Base-by-base conservation (phyloP, 1,140 invertebrate genomes). In the Forficula auricularia region DNA sequence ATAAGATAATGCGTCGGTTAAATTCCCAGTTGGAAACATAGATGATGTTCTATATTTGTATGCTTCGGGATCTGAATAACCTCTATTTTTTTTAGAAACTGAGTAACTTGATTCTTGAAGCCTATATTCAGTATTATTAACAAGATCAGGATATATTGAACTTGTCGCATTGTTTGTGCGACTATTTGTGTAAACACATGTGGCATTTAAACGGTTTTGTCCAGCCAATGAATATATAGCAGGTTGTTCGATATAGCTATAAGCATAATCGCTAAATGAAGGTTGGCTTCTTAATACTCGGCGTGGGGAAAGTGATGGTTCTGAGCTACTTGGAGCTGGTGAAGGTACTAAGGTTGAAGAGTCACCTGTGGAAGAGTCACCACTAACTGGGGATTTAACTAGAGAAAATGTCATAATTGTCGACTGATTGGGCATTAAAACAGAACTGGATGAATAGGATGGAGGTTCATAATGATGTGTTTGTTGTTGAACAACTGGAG, bases 181-280 rank as follows among this genome's bases (percentile, higher is more conserved):
- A 42, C 71, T 68, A 42, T 69, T 75, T 10, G 75, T 79, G 55
- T 79, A 79, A 0, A 80, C 73, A 43, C 71, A 76, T 7, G 75
- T 77, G 51, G 67, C 68, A 50, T 75, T 71, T 55, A 73, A 67
- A 37, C 73, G 64, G 59, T 78, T 77, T 47, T 63, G 72, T 44
- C 76, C 77, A 32, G 78, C 77, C 12, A 80, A 72, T 1, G 78
- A 81, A 56, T 81, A 81, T 50, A 81, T 79, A 32, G 73, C 75
- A 14, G 74, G 71, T 49, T 73, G 72, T 51, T 78, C 73, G 49
- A 10, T 6, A 27, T 27, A 27, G 22, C 13, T n/a, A 34, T 22
- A 33, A 27, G 4, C 10, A 10, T 27, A 27, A 10, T 27, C 22
- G 22, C 22, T 27, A 27, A 27, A 27, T 6, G 22, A 27, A 27